Evolutionary conservation across 1,140 invertebrate genomes (phyloP), one percentile per base, ranked within the genome.

Genomic region (Proales similis): DNA sequence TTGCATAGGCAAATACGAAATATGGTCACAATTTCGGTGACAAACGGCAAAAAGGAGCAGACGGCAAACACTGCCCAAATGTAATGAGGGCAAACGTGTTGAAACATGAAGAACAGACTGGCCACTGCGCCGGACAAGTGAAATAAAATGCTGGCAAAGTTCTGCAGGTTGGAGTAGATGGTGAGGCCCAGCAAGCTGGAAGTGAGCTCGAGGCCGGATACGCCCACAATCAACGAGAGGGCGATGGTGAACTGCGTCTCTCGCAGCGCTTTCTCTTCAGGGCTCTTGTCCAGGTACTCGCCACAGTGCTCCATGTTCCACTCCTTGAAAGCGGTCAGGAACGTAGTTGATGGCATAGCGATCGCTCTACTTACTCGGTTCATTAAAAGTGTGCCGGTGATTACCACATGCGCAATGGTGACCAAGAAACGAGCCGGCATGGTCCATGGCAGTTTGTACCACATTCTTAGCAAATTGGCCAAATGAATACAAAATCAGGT

Each of bases 1-100:
- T 27, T 57, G 22, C 20, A 57, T 9, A 57, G 19, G 45, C 51
- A 57, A 29, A 57, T 57, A 42, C 51, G 27, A 39, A 57, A 57
- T 29, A 57, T 57, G 11, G 51, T 57, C 1, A 57, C 29, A 14
- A 57, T 42, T 57, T 57, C 51, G 4, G 33, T 57, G 19, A 42
- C 14, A 42, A 57, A 14, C 30, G 51, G 51, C 45, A 57, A n/a
- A 42, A 57, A 57, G 30, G 26, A 57, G 22, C 51, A 57, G 3
- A 57, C 5, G 20, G 26, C 19, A 17, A 57, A 57, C 45, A 57
- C 45, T 14, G 45, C 45, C 51, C 51, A 57, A 3, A 57, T 22
- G 14, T 42, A 57, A 24, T 57, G 36, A 11, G 36, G 39, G 27
- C 51, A 57, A n/a, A 42, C 27, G 27, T 42, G 36, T 12, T 36